These are phyloP conservation scores for Lontra canadensis DNA, from an alignment of 2,113 vertebrate species.

Conservation along the genomic window DNA sequence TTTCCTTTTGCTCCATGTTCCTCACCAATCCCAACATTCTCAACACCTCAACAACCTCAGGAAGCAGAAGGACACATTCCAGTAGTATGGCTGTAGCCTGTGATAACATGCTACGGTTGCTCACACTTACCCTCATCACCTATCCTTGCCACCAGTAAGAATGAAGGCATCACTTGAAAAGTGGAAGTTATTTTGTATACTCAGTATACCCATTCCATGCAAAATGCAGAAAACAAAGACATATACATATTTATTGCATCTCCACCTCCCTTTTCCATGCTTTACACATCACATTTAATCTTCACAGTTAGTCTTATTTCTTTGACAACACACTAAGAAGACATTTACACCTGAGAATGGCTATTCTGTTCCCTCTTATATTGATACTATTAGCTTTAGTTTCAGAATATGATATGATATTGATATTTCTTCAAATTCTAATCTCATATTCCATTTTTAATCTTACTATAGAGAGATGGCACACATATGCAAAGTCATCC, in stretches of 20 bases:
- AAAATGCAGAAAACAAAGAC: not conserved
- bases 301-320: not conserved
- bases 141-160: not conserved
- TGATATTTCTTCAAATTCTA: not conserved
- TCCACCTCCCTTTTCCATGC: not conserved
- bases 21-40: not conserved
- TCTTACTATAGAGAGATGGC: not conserved
- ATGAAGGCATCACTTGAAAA: not conserved
- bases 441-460: not conserved
- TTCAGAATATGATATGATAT: not conserved
- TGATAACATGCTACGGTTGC: not conserved
- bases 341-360: not conserved
- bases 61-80: not conserved
- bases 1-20: not conserved
- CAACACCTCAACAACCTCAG: not conserved
- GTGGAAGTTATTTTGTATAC: not conserved
- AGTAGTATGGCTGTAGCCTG: not conserved
- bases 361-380: not conserved
- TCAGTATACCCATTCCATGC: not conserved
- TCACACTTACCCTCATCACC: not conserved
- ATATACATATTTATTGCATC: not conserved
- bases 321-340: not conserved
- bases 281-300: not conserved
- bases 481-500: not conserved
- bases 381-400: not conserved